Percentiles rank a stretch among this genome's conserved stretches.
These are phyloP conservation scores for Marmota monax DNA, from an alignment of 2,113 vertebrate species.

Conservation along the genomic window DNA sequence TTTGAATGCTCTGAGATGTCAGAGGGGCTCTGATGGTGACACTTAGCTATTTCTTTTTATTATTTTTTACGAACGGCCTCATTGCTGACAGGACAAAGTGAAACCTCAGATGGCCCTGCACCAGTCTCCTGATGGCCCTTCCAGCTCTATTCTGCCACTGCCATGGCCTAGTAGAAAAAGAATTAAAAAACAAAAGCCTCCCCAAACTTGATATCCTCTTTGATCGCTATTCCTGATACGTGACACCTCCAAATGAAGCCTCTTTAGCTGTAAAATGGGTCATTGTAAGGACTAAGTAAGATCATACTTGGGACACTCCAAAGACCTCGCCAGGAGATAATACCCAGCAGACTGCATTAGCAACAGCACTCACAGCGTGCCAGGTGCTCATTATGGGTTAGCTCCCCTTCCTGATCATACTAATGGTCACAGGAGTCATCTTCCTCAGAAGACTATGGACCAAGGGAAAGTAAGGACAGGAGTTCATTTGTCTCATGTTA, in stretches of 20 bases:
- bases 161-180: neutral
- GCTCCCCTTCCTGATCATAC: neutral
- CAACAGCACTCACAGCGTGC: neutral
- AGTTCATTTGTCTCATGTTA: neutral
- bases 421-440: neutral
- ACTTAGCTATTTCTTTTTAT: neutral
- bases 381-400: neutral
- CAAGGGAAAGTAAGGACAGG: neutral
- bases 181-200: neutral
- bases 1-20: neutral
- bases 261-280: constrained; percentile 22
- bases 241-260: neutral
- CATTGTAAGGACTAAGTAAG: neutral
- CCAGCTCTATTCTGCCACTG: neutral
- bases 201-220: neutral
- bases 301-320: neutral
- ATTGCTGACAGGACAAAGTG: neutral
- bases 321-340: neutral
- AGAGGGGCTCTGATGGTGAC: neutral
- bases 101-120: neutral
- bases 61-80: neutral
- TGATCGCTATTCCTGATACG: neutral
- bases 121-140: neutral
- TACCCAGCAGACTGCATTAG: neutral
- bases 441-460: neutral